Conservation (phyloP, 1,140 invertebrate genomes). For the Archivesica marissinica region DNA sequence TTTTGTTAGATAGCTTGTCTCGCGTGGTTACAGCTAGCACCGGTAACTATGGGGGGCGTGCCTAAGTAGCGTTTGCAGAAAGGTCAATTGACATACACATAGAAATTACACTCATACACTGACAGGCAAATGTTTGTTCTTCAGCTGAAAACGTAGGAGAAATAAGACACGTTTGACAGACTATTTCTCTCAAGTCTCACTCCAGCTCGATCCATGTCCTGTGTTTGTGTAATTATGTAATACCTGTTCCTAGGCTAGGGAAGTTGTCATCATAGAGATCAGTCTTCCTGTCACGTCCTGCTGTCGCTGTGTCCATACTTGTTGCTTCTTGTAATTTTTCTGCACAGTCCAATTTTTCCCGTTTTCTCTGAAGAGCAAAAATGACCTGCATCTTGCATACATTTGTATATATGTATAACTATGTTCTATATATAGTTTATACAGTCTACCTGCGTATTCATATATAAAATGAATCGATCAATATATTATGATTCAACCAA, state of each 20-base stretch:
- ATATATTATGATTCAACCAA: background rate
- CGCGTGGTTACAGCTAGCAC: too few relatives aligned
- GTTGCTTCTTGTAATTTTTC: background rate
- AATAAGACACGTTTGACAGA: background rate
- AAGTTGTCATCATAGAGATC: background rate
- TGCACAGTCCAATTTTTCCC: background rate
- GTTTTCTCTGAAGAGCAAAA: background rate
- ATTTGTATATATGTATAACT: background rate
- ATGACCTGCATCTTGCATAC: background rate
- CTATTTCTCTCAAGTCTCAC: background rate
- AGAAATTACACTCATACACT: too few relatives aligned
- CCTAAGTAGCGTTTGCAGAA: too few relatives aligned
- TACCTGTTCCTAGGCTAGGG: slow-evolving; percentile 13
- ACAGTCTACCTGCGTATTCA: too few relatives aligned
- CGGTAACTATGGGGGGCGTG: too few relatives aligned
- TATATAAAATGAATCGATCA: background rate
- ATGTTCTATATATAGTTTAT: too few relatives aligned
- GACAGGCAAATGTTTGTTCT: too few relatives aligned
- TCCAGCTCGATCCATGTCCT: too few relatives aligned
- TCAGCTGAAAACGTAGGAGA: background rate
- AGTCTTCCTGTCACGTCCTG: background rate
- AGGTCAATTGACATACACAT: too few relatives aligned
- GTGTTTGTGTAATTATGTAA: background rate
- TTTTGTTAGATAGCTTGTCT: too few relatives aligned
- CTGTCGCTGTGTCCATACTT: too few relatives aligned